phyloP scores from a whole-genome alignment of 2,888 invertebrate genomes.

The Neoitamus cyanurus region DNA sequence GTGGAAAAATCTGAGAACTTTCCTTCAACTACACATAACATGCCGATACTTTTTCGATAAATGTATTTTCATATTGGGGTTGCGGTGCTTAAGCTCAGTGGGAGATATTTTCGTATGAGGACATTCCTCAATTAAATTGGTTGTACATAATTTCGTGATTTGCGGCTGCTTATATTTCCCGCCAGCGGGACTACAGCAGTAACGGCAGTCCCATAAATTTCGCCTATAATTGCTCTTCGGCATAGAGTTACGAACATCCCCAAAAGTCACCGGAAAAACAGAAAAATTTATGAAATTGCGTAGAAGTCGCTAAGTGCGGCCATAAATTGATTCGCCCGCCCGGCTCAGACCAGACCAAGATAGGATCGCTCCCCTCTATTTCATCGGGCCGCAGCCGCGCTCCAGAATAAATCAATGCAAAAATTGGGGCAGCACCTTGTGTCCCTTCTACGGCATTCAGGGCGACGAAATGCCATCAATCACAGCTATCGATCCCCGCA shows the following conservation, averaged over 20 bases:
- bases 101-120: neutral
- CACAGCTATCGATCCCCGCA: neutral
- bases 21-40: neutral
- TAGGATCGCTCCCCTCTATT: neutral
- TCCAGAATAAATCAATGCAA: constrained; percentile 18
- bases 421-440: neutral
- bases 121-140: neutral
- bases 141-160: neutral
- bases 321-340: neutral
- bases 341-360: neutral
- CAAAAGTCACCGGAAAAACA: constrained; percentile 1
- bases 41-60: neutral
- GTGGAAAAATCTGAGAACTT: neutral
- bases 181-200: neutral
- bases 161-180: neutral
- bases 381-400: neutral
- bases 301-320: constrained; percentile 8
- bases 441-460: neutral
- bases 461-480: constrained; percentile 3
- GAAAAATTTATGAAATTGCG: constrained; percentile 22
- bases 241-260: neutral
- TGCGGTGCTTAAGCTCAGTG: neutral
- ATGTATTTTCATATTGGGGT: neutral
- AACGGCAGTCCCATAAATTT: neutral
- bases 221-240: neutral